Conservation (phyloP, 2,797 vertebrate species). For the Pyrocephalus nanus region DNA sequence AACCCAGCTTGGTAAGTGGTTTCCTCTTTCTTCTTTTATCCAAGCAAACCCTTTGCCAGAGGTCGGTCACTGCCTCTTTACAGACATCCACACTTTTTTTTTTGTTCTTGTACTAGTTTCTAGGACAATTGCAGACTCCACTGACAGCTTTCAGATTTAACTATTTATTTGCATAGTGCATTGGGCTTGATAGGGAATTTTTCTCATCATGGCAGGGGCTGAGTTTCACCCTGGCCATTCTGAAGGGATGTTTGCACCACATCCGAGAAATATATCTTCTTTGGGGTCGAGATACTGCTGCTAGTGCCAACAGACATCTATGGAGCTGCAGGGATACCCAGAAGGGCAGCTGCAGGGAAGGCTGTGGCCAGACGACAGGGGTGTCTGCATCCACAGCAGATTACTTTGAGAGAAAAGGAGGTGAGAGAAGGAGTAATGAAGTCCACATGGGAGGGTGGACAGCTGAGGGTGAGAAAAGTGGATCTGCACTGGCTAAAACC, state of each 20-base stretch:
- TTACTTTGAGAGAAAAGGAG: neutral
- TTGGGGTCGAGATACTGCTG: neutral
- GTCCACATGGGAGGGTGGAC: neutral
- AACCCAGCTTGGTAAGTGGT: neutral
- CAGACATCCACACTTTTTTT: neutral
- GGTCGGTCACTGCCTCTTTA: neutral
- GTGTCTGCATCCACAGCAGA: neutral
- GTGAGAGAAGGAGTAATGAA: neutral
- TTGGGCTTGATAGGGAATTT: neutral
- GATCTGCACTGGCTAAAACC: neutral
- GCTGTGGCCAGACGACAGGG: neutral
- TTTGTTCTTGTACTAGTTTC: neutral
- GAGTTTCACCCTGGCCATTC: neutral
- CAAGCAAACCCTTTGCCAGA: neutral
- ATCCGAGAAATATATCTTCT: neutral
- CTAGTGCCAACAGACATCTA: neutral
- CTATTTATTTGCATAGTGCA: neutral
- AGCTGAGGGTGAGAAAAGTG: neutral
- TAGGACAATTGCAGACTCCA: neutral
- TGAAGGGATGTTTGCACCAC: neutral
- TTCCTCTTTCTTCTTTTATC: slow-evolving; percentile 10
- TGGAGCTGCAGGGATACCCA: neutral
- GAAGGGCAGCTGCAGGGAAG: neutral
- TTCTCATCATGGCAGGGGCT: neutral
- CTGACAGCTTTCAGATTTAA: neutral